Base-by-base conservation (phyloP, 2,888 invertebrate genomes). In the Sphinx pinastri region DNA sequence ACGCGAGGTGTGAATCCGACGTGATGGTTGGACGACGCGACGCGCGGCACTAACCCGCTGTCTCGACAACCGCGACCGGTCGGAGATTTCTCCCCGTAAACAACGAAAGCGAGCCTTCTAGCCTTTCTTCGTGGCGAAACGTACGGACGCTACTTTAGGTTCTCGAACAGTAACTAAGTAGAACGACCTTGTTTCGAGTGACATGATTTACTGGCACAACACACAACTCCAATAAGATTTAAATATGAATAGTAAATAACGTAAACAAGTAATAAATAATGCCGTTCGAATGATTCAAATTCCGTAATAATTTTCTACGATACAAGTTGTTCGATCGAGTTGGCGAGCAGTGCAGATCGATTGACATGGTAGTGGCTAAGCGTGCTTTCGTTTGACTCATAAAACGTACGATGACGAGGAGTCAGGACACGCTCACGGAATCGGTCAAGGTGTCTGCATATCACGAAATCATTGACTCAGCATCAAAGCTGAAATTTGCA, bases 41-140 rank as follows among this genome's bases (percentile, higher is more conserved):
- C 79, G 87, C 89, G 86, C 86, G 85, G 76, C 77, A 84, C 85
- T 85, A 82, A 71, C 73, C 79, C 81, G 75, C 72, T 77, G 78
- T 78, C 77, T 73, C 63, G 78, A 38, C 38, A 38, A 74, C 75
- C 76, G 79, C 81, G 84, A 89, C 92, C 91, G 91, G 92, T 92
- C 85, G 82, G 85, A 88, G 93, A 93, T 93, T 93, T 93, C 93
- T 93, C 93, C 92, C 92, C 91, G 92, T 91, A 90, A 89, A 90
- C 92, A 92, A 88, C 90, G 93, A 92, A 93, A 93, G 91, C 92
- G 86, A 91, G 89, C 90, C 88, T 88, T 83, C 82, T 78, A 85
- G 84, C 90, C 91, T 92, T 93, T 93, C 92, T 91, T 93, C 86
- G 86, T 86, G 87, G 88, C 89, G 86, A 87, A 88, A 89, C 86